These are phyloP conservation scores for Sarcophilus harrisii DNA, from an alignment of 2,797 vertebrate genomes.

Conservation along the genomic window DNA sequence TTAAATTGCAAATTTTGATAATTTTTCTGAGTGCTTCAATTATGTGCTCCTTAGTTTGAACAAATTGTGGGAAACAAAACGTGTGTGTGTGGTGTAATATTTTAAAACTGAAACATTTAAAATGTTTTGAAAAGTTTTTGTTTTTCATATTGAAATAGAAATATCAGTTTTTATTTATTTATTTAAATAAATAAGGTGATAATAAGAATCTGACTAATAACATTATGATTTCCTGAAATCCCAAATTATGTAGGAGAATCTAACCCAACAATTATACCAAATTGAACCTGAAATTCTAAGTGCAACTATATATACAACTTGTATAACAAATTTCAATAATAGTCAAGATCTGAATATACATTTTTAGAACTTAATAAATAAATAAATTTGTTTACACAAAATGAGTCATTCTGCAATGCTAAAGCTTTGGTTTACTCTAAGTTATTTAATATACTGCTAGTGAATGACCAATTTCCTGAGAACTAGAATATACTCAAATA, in stretches of 20 bases:
- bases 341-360: background rate
- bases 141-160: conserved; percentile 73
- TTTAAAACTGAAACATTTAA: background rate
- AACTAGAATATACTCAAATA: background rate
- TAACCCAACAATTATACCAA: conserved; percentile 44
- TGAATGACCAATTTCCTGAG: background rate
- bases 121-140: conserved; percentile 72
- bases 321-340: background rate
- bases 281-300: background rate
- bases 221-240: conserved; percentile 74
- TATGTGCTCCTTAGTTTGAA: conserved; percentile 50
- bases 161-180: background rate
- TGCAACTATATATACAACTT: background rate
- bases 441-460: background rate
- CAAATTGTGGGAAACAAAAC: conserved; percentile 67
- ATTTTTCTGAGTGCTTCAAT: conserved; percentile 40
- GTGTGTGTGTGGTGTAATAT: too few species aligned
- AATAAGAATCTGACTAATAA: conserved; percentile 81
- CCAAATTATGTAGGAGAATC: conserved; percentile 71
- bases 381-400: background rate
- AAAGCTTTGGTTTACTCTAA: background rate
- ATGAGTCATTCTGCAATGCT: background rate
- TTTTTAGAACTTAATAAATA: background rate
- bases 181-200: conserved; percentile 72
- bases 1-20: conserved; percentile 40